These are phyloP conservation scores for Takifugu bimaculatus DNA, from an alignment of 2,113 vertebrate species.

Conservation along the genomic window DNA sequence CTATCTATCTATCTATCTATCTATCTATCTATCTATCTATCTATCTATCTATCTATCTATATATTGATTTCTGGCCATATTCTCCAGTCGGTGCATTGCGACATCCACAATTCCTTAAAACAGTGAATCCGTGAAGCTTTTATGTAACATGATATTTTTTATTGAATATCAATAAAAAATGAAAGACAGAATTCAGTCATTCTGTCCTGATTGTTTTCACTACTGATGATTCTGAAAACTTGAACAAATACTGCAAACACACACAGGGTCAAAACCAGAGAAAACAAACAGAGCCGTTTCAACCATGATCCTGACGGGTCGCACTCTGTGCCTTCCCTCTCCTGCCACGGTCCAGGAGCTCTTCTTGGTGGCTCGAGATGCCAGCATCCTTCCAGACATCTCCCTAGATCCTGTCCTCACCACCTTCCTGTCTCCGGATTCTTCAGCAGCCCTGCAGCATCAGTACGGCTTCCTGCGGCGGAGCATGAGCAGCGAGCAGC, in stretches of 20 bases:
- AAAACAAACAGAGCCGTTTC: background rate
- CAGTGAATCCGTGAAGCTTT: too few species aligned
- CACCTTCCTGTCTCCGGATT: conserved; percentile 71
- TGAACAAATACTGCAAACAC: background rate
- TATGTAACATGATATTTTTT: too few species aligned
- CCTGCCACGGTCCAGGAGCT: conserved; percentile 62
- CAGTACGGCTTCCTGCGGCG: conserved; percentile 55
- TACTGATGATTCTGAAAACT: too few species aligned
- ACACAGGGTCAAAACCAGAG: background rate
- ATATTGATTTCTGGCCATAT: too few species aligned
- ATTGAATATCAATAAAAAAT: too few species aligned
- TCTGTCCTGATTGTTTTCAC: too few species aligned
- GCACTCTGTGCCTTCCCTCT: conserved; percentile 59
- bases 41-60: too few species aligned
- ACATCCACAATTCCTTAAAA: too few species aligned
- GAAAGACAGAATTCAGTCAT: too few species aligned
- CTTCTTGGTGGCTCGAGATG: conserved; percentile 61
- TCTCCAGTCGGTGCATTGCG: too few species aligned
- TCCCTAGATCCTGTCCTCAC: conserved; percentile 64
- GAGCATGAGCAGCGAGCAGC: conserved; percentile 59
- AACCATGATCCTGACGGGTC: conserved; percentile 49
- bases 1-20: too few species aligned
- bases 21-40: too few species aligned
- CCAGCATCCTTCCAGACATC: conserved; percentile 67
- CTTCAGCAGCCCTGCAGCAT: conserved; percentile 54